Evolutionary conservation across 1,140 invertebrate species (phyloP), one percentile per base, ranked within the genome.

Genomic region (Micrasema minimum): DNA sequence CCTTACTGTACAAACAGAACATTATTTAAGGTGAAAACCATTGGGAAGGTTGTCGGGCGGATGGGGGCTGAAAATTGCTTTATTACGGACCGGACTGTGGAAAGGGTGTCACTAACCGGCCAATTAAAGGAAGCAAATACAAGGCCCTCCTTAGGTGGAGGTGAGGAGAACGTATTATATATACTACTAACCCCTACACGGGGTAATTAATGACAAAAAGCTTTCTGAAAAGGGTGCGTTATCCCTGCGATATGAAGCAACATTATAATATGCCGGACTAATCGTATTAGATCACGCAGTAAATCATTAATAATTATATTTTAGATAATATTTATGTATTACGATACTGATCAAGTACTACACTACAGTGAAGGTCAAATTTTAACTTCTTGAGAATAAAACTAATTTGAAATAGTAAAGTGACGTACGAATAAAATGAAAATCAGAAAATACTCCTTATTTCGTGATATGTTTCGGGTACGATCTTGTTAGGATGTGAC

Each of bases 401-500:
- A 31, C 26, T n/a, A 31, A 31, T 31, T 31, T 31, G 7, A 31
- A 31, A n/a, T n/a, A 31, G 26, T 4, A 31, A 31, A 2, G 26
- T 6, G 26, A n/a, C 26, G 10, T 38, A 41, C 55, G 12, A 59
- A 35, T 38, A 59, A 59, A 59, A 59, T 43, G 12, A 35, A 11
- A 41, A 22, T 43, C 55, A 41, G 55, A 59, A 43, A 38, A 14
- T 59, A 59, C 11, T 59, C 2, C 55, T 10, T 7, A 35, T 20
- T 20, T 38, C 20, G 53, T 57, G 53, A 59, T 41, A 41, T 59
- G 16, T 59, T 59, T 59, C 55, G 16, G 55, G 37, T 38, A 22
- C 37, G 55, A 43, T 59, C 55, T 59, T 59, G 55, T 59, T 59
- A 59, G 37, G 55, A 59, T 59, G 38, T 59, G 55, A 41, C 55